Evolutionary conservation across 1,140 invertebrate genomes (phyloP).

Genomic region (Lucilia cuprina): DNA sequence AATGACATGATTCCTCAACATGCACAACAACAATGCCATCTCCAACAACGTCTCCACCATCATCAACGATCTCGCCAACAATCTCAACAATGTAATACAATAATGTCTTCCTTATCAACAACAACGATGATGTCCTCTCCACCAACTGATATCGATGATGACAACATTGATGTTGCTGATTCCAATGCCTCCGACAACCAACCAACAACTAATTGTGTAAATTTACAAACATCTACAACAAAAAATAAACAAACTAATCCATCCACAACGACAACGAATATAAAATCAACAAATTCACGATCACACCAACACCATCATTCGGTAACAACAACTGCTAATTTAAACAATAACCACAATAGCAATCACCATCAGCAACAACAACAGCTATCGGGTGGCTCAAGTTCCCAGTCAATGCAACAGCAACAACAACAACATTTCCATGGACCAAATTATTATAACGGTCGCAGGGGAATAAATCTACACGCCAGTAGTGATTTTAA

Average conservation of each 20-base stretch:
- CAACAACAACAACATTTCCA: slow-evolving; percentile 35
- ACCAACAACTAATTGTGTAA: too few relatives aligned
- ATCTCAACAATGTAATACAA: slow-evolving; percentile 38
- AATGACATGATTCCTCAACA: slow-evolving; percentile 61
- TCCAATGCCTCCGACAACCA: too few relatives aligned
- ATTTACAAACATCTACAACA: not conserved
- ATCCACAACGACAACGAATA: not conserved
- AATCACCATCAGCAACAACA: slow-evolving; percentile 42
- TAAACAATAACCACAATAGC: slow-evolving; percentile 29
- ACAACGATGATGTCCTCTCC: slow-evolving; percentile 7
- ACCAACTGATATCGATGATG: not conserved
- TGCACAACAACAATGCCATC: slow-evolving; percentile 44
- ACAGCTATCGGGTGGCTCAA: slow-evolving; percentile 36
- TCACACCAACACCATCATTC: not conserved
- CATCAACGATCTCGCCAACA: slow-evolving; percentile 33
- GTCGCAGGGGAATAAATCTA: slow-evolving; percentile 26
- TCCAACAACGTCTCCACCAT: slow-evolving; percentile 4
- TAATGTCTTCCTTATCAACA: slow-evolving; percentile 41
- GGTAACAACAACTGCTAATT: not conserved
- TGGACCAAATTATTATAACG: slow-evolving; percentile 44
- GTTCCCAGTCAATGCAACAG: slow-evolving; percentile 21
- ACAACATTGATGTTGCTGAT: too few relatives aligned
- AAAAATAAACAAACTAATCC: not conserved
- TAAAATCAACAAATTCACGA: not conserved
- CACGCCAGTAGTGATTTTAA: slow-evolving; percentile 38